Percentiles rank a stretch among this genome's conserved stretches.
Conservation (phyloP, 1,140 invertebrate genomes). For the Diprion similis region DNA sequence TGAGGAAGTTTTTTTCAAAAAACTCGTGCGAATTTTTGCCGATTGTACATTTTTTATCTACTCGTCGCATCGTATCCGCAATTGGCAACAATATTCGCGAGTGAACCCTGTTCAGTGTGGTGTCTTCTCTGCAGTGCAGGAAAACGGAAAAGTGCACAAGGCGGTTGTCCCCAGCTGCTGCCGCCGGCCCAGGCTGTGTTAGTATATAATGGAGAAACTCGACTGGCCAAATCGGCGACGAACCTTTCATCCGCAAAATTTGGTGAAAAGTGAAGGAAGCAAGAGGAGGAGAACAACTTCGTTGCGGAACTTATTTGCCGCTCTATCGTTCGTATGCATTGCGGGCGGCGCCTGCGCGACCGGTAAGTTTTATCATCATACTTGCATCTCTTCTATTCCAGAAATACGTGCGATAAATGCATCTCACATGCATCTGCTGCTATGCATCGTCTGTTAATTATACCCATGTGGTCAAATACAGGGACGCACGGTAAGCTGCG, state of each 20-base stretch:
- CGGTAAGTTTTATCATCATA: slow-evolving; percentile 31
- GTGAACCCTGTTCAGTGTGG: neutral
- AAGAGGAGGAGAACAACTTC: too few species aligned
- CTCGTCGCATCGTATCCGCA: neutral
- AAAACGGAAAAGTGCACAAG: neutral
- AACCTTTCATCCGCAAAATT: too few species aligned
- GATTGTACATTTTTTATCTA: neutral
- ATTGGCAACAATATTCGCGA: neutral
- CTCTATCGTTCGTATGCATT: slow-evolving; percentile 35
- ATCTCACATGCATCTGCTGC: too few species aligned
- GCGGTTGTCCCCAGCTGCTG: neutral
- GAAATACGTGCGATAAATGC: too few species aligned
- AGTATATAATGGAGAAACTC: neutral
- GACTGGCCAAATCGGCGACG: neutral
- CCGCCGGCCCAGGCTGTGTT: neutral
- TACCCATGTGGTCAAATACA: too few species aligned
- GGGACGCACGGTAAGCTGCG: too few species aligned
- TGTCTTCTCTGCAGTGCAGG: neutral
- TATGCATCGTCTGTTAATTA: too few species aligned
- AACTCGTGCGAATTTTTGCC: neutral
- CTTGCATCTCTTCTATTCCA: too few species aligned
- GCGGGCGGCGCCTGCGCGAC: slow-evolving; percentile 31
- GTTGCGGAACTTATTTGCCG: slow-evolving; percentile 24
- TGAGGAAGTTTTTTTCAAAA: neutral
- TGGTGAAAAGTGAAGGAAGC: neutral